Evolutionary conservation across 2,888 invertebrate genomes (phyloP), one percentile per base, ranked within the genome.

Genomic region (Alentia gelatinosa): DNA sequence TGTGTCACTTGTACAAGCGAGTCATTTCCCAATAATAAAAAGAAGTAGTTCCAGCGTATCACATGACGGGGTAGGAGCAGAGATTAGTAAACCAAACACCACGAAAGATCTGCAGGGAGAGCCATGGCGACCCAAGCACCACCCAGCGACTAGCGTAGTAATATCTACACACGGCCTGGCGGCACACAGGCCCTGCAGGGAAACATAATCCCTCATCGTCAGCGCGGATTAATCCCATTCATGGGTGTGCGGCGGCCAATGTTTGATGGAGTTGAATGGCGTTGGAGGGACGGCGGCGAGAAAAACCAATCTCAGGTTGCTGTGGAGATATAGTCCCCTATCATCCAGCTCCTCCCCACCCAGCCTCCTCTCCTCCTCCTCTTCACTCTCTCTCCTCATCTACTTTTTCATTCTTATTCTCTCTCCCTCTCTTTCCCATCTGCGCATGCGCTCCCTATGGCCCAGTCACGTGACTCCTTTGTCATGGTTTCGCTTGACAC

Each of bases 401-500:
- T 56, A 56, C 3, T n/a, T 56, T 56, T 19, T 56, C 23, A n/a
- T 56, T n/a, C n/a, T 4, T 56, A 56, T 56, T 42, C 47, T 15
- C 47, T 42, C 47, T 56, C 56, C 56, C 12, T 56, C 47, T 15
- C 47, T 42, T 15, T 56, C 56, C 56, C 12, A n/a, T 56, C n/a
- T 56, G 19, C 56, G n/a, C 68, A 68, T 30, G 9, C 68, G 30
- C 30, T 68, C 33, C 15, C 68, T n/a, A 9, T 12, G 68, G 68
- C 19, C 56, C 68, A 68, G 68, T 68, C 68, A 68, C 33, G 33
- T 68, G 68, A 68, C 12, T 30, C 68, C 33, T 68, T 68, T 68
- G 68, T 68, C 68, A 68, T 68, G 26, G 68, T 68, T 68, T 30
- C 68, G n/a, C 33, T 68, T 30, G 68, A 68, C 68, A 68, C 68